These are phyloP conservation scores for Limanda limanda DNA, from an alignment of 2,113 vertebrate species.

Conservation along the genomic window DNA sequence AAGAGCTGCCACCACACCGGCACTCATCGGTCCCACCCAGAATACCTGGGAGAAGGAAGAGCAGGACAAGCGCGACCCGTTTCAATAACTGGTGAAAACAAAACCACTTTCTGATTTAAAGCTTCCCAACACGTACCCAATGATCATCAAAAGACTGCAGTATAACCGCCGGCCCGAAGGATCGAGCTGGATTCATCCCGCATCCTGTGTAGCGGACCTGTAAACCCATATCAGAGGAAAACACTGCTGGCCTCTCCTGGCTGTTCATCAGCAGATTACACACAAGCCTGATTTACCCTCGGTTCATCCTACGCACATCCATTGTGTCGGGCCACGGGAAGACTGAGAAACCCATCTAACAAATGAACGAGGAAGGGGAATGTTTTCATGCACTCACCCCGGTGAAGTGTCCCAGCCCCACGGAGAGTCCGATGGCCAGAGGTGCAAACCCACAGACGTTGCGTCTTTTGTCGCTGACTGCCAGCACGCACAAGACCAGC, in stretches of 20 bases:
- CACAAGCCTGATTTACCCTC: slow-evolving; percentile 21
- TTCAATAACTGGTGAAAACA: slow-evolving; percentile 3
- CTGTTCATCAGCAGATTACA: slow-evolving; percentile 26
- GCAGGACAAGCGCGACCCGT: not conserved
- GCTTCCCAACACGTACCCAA: slow-evolving; percentile 77
- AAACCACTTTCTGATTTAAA: not conserved
- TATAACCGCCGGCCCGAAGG: slow-evolving; percentile 86
- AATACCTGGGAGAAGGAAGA: slow-evolving; percentile 59
- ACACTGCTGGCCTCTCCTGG: slow-evolving; percentile 30
- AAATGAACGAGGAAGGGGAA: slow-evolving; percentile 27
- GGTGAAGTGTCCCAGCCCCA: slow-evolving; percentile 86
- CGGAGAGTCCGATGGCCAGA: slow-evolving; percentile 83
- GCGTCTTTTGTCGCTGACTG: slow-evolving; percentile 84
- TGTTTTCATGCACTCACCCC: slow-evolving; percentile 79
- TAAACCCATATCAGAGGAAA: slow-evolving; percentile 21
- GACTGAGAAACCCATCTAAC: slow-evolving; percentile 23
- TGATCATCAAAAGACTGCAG: slow-evolving; percentile 83
- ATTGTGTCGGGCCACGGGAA: slow-evolving; percentile 30
- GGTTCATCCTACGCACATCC: slow-evolving; percentile 13
- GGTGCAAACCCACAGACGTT: slow-evolving; percentile 81
- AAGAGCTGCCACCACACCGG: slow-evolving; percentile 63
- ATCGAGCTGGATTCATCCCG: slow-evolving; percentile 88
- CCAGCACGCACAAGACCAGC: slow-evolving; percentile 86
- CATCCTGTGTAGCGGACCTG: slow-evolving; percentile 90
- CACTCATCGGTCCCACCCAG: slow-evolving; percentile 70